phyloP scores from a whole-genome alignment of 2,797 vertebrate genomes.

The Sebastolobus alascanus region DNA sequence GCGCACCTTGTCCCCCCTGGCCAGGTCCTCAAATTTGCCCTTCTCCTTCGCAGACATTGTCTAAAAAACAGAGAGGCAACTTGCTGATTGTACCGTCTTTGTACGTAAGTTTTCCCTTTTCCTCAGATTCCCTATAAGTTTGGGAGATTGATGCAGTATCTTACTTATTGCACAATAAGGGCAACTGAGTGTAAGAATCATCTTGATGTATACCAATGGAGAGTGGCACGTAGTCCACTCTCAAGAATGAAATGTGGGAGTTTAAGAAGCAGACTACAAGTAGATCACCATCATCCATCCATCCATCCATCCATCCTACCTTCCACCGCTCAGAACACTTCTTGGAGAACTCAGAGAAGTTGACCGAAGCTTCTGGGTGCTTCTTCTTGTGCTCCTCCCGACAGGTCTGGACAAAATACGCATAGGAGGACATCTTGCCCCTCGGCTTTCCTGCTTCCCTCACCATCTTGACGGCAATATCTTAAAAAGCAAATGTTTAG shows the following conservation, averaged over 20 bases:
- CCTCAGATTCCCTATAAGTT: background rate
- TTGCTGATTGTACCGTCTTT: background rate
- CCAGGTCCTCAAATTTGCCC: constrained; percentile 97
- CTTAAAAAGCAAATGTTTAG: constrained; percentile 49
- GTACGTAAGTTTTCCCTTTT: background rate
- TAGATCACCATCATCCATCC: background rate
- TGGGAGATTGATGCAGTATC: background rate
- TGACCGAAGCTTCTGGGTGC: constrained; percentile 96
- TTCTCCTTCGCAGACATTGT: constrained; percentile 98
- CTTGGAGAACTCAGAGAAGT: constrained; percentile 99
- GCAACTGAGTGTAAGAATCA: background rate
- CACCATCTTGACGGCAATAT: constrained; percentile 87
- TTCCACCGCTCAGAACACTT: constrained; percentile 99
- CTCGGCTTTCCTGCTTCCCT: constrained; percentile 95
- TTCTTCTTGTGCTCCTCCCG: constrained; percentile 99
- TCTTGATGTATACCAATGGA: background rate
- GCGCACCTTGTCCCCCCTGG: constrained; percentile 95
- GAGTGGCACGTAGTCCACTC: background rate
- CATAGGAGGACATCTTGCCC: constrained; percentile 99
- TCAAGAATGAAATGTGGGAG: background rate
- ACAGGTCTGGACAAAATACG: constrained; percentile 99
- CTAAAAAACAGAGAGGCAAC: constrained; percentile 75
- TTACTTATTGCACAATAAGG: background rate
- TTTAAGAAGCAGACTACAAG: background rate
- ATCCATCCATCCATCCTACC: constrained; percentile 78